Conservation (phyloP, 2,113 vertebrate genomes). For the Picathartes gymnocephalus region DNA sequence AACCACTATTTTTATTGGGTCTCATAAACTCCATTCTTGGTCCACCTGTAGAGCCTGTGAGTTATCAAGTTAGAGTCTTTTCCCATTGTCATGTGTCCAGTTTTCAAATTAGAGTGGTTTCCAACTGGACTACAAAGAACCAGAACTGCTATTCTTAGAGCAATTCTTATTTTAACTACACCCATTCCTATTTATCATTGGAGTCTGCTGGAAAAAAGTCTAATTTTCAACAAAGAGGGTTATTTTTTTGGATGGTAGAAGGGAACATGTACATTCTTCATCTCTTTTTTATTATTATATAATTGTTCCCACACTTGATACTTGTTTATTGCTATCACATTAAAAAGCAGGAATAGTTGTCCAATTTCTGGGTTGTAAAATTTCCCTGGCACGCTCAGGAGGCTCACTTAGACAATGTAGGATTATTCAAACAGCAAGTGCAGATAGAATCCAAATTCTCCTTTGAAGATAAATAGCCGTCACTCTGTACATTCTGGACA, state of each 20-base stretch:
- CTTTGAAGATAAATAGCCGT: background rate
- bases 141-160: background rate
- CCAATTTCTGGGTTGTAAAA: background rate
- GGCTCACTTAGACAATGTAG: background rate
- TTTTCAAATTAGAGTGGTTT: constrained; percentile 20
- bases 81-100: constrained; percentile 10
- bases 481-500: background rate
- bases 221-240: background rate
- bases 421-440: background rate
- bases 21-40: constrained; percentile 21
- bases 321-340: background rate
- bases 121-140: constrained; percentile 21
- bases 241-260: background rate
- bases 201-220: background rate
- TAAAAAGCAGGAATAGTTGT: background rate
- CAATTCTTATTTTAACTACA: constrained; percentile 29
- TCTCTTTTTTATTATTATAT: constrained; percentile 21
- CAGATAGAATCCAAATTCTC: background rate
- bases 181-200: background rate
- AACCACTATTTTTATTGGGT: constrained; percentile 46
- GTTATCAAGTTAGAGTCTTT: constrained; percentile 27
- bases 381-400: background rate
- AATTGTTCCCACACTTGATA: background rate
- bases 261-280: background rate
- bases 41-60: constrained; percentile 18